phyloP scores from a whole-genome alignment of 2,797 vertebrate genomes.

The Sylvilagus floridanus region DNA sequence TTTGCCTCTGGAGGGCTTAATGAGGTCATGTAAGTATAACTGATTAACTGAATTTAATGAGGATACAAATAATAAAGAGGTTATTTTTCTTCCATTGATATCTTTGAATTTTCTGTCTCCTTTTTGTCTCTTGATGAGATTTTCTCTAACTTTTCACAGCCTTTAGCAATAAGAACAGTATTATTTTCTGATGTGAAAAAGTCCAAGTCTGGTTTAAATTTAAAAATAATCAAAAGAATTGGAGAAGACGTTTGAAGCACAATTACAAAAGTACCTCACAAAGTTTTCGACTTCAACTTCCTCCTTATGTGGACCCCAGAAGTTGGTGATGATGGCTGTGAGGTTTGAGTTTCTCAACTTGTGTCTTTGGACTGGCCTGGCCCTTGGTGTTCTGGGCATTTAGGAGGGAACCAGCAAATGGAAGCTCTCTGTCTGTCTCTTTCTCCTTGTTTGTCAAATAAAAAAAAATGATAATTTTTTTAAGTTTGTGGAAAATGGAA shows the following conservation, averaged over 20 bases:
- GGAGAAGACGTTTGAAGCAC: not conserved
- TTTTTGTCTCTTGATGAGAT: not conserved
- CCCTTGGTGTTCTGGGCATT: too few relatives aligned
- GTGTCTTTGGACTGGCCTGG: too few relatives aligned
- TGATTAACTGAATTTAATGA: not conserved
- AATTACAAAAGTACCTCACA: too few relatives aligned
- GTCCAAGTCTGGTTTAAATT: not conserved
- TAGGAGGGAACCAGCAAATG: too few relatives aligned
- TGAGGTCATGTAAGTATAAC: not conserved
- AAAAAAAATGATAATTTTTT: too few relatives aligned
- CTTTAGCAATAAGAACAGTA: not conserved
- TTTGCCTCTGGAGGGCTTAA: not conserved
- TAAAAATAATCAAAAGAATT: not conserved
- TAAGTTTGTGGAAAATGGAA: too few relatives aligned
- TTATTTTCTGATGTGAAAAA: not conserved
- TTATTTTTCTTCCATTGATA: not conserved
- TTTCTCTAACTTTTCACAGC: not conserved
- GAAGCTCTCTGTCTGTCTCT: too few relatives aligned
- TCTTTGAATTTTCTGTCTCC: not conserved
- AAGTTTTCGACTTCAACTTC: too few relatives aligned
- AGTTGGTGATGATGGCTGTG: too few relatives aligned
- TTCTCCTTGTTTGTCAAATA: too few relatives aligned
- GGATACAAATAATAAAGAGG: fast-evolving
- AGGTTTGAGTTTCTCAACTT: too few relatives aligned
- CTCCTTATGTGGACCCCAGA: too few relatives aligned